Evolutionary conservation across 2,113 vertebrate species (phyloP), one percentile per base, ranked within the genome.

Genomic region (Mesocricetus auratus): DNA sequence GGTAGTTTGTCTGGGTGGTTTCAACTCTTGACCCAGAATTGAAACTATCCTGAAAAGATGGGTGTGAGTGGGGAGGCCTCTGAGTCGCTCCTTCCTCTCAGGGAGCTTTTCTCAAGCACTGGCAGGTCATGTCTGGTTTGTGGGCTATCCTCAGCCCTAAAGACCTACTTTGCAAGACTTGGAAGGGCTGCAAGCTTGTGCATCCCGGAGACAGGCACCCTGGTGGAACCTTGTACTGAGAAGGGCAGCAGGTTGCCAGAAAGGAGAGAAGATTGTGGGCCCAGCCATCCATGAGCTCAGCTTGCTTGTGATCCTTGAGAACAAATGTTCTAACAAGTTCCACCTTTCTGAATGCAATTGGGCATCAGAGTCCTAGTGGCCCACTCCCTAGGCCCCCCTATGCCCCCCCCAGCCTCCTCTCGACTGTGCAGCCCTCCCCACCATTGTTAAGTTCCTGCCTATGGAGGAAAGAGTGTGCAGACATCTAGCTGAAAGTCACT

Each of bases 1-100:
- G 53, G 71, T 39, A n/a, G 31, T 58, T 81, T 68, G 74, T 94
- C 92, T 96, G 81, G 60, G 74, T 69, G 81, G 33, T 90, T 77
- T 97, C 93, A 97, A 93, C 95, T 96, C 94, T 94, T 97, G 94
- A 92, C 97, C 94, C 94, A 95, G 75, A 97, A 94, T 71, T 92
- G 96, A 98, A 98, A 96, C 81, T 33, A 16, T 82, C 64, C n/a
- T 83, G 22, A 53, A 86, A 66, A 56, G 50, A 71, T 45, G 22
- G 26, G 15, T 71, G 56, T 26, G 58, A 83, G 74, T 3, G 0
- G n/a, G 7, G 42, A 69, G 2, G 9, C 69, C 68, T 88, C 50
- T 90, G 79, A 89, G 83, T 96, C 71, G 71, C 15, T 53, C 24
- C 94, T 97, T 95, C 89, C 60, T 95, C 62, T 47, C 75, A 3